A percentile compares a stretch with the other conserved stretches of the same genome.
Evolutionary conservation across 2,797 vertebrate genomes (phyloP).

Genomic region (Rhynchotus rufescens): DNA sequence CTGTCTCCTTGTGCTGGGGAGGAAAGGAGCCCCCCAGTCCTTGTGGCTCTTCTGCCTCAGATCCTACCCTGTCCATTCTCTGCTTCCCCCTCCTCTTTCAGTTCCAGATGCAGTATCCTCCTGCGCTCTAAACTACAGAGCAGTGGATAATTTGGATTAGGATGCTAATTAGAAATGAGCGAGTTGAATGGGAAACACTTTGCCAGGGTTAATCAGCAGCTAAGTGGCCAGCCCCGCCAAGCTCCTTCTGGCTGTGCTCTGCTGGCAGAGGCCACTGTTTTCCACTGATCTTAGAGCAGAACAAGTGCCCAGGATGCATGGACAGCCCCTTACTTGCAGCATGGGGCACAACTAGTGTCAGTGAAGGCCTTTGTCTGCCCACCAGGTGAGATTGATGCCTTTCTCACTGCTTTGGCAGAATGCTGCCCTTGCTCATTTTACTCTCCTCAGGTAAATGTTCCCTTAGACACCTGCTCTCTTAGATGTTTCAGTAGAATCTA

Average conservation of each 20-base stretch:
- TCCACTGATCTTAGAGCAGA: not conserved
- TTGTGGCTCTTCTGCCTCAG: not conserved
- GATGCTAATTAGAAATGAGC: constrained; percentile 69
- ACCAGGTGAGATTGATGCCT: not conserved
- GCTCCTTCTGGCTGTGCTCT: not conserved
- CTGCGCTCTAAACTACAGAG: not conserved
- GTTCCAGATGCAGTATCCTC: not conserved
- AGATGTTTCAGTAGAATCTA: not conserved
- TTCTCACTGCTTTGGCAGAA: not conserved
- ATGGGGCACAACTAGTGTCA: rapidly evolving
- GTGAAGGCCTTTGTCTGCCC: not conserved
- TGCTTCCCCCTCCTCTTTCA: not conserved
- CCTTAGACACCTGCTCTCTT: not conserved
- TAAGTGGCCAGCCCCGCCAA: constrained; percentile 45
- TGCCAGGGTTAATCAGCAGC: constrained; percentile 67
- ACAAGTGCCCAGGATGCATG: not conserved
- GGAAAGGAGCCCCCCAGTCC: not conserved
- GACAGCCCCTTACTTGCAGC: not conserved
- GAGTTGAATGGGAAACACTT: constrained; percentile 46
- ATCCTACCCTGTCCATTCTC: not conserved
- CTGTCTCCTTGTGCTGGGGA: not conserved
- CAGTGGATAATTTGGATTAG: constrained; percentile 66
- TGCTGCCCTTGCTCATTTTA: not conserved
- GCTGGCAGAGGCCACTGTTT: rapidly evolving
- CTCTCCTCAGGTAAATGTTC: not conserved